Percentiles rank a stretch among this genome's conserved stretches.
Conservation (phyloP, 2,113 vertebrate species). For the Phrynosoma blainvillii region DNA sequence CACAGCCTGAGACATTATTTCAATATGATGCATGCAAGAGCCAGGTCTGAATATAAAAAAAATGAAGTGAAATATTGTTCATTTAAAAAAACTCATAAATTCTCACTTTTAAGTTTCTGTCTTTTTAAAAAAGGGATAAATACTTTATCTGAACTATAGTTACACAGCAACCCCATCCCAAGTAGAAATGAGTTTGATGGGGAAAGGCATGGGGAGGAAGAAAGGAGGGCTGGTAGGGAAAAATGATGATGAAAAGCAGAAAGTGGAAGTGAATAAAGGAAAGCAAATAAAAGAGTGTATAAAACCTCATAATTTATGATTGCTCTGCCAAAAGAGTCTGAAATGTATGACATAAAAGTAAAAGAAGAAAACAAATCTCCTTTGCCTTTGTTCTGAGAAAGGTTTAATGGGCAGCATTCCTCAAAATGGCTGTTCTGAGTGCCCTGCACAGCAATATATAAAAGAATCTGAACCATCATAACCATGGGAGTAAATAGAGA, state of each 20-base stretch:
- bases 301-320: slow-evolving; percentile 39
- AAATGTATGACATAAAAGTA: slow-evolving; percentile 12
- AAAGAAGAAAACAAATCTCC: background rate
- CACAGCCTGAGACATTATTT: background rate
- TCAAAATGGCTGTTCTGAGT: slow-evolving; percentile 34
- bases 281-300: slow-evolving; percentile 36
- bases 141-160: slow-evolving; percentile 18
- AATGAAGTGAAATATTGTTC: background rate
- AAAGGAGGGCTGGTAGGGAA: background rate
- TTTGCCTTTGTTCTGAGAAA: background rate
- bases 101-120: background rate
- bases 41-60: background rate
- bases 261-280: slow-evolving; percentile 8
- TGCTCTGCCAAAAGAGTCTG: slow-evolving; percentile 32
- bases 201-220: background rate
- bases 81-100: background rate
- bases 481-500: slow-evolving; percentile 9
- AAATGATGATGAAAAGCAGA: slow-evolving; percentile 13
- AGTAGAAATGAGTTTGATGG: background rate
- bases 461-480: slow-evolving; percentile 16
- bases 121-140: slow-evolving; percentile 11
- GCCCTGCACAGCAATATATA: slow-evolving; percentile 24
- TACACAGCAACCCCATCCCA: background rate
- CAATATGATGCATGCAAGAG: background rate
- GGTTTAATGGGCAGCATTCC: slow-evolving; percentile 29